Evolutionary conservation across 2,888 invertebrate genomes (phyloP).

Genomic region (Tuberolachnus salignus): DNA sequence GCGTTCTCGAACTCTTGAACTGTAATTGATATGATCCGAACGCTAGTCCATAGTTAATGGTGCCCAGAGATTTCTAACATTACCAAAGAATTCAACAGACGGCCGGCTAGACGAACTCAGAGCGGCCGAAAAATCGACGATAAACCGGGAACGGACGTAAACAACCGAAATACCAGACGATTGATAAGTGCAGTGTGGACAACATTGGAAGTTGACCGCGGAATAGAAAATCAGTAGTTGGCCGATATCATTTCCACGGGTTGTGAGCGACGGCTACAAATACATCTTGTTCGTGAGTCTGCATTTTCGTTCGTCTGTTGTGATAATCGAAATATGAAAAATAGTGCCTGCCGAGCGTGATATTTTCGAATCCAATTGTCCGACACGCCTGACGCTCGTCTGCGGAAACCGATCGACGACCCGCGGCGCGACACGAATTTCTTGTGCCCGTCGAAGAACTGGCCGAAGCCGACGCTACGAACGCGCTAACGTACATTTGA

Average conservation of each 20-base stretch:
- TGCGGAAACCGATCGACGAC: conserved; percentile 82
- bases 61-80: not conserved
- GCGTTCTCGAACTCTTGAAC: not conserved
- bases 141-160: not conserved
- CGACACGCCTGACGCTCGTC: conserved; percentile 74
- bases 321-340: too few species aligned
- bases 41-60: not conserved
- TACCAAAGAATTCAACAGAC: not conserved
- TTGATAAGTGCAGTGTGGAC: not conserved
- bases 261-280: too few species aligned
- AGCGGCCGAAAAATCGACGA: not conserved
- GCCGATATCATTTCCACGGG: too few species aligned
- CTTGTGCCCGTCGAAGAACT: conserved; percentile 83
- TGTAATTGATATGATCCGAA: not conserved
- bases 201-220: too few species aligned
- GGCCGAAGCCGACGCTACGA: conserved; percentile 90
- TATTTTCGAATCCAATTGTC: too few species aligned
- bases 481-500: conserved; percentile 87
- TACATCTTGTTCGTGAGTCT: too few species aligned
- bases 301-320: too few species aligned
- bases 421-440: conserved; percentile 90
- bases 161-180: not conserved
- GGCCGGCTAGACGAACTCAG: not conserved
- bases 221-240: too few species aligned
- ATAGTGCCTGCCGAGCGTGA: too few species aligned